Base-by-base conservation (phyloP, 2,888 invertebrate species). In the Myopa tessellatipennis region DNA sequence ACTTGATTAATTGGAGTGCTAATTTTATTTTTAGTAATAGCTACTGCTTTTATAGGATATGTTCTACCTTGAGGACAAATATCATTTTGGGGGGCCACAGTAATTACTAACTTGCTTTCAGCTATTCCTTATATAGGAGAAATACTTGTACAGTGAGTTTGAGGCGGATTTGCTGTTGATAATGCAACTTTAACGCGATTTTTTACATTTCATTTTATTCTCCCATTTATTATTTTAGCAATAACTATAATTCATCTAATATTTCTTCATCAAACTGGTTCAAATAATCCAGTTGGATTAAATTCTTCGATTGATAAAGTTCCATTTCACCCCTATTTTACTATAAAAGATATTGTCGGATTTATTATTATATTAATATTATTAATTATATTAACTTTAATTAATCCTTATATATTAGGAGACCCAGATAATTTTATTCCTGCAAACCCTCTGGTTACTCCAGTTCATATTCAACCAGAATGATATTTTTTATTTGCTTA, bases 401-500 rank as follows among this genome's bases (percentile, higher is more conserved):
- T 26, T 1, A 26, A 26, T 26, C 26, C 26, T 26, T 26, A 26
- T 26, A 1, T 26, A 26, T 26, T 26, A 26, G 26, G 26, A 26
- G 26, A 26, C 2, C 26, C 26, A 1, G 26, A 26, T 26, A 26
- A 26, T 26, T 26, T 26, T 26, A 26, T 26, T 26, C 26, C 26
- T 1, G 26, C 26, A 26, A 26, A 26, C 2, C 26, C 26, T 26
- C 26, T 26, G 26, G 26, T 26, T 26, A 94, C 94, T 0, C 94
- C 95, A 0, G 87, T 91, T 8, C 95, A 95, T 86, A 95, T 95
- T 90, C 93, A 95, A 92, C 95, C 94, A 68, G 95, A 95, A 92
- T 95, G 94, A 92, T 95, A 95, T 88, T 95, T 95, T 85, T 88
- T 95, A 90, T 95, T 95, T 91, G 94, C 95, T 16, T 95, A 95